phyloP scores from a whole-genome alignment of 2,888 invertebrate genomes.

The Scrobipalpa costella region DNA sequence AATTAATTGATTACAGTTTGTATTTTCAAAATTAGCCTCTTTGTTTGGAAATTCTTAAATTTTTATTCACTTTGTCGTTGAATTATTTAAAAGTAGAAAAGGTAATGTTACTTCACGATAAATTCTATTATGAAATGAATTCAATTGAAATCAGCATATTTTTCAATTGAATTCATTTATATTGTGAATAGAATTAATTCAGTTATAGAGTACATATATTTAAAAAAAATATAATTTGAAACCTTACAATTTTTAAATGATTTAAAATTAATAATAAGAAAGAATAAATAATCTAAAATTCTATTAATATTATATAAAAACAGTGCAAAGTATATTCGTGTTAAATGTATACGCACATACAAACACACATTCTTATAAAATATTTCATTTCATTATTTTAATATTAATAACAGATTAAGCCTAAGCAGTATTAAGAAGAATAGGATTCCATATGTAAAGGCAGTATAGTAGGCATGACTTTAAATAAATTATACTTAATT shows the following conservation, averaged over 20 bases:
- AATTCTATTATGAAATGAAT: no score
- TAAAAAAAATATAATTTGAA: no score
- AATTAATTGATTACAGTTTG: no score
- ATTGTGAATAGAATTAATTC: no score
- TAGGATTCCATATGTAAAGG: conserved; percentile 15
- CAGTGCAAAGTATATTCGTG: conserved; percentile 34
- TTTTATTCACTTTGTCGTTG: no score
- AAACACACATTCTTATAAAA: conserved; percentile 30
- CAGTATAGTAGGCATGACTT: conserved; percentile 2
- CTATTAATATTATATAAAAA: conserved; percentile 16
- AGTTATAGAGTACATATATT: no score
- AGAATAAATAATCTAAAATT: conserved; percentile 1
- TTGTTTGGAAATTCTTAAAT: no score
- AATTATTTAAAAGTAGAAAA: no score
- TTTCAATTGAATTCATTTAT: no score
- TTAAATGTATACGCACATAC: conserved; percentile 30
- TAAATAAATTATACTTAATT: neutral
- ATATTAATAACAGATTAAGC: neutral
- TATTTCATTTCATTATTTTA: conserved; percentile 7
- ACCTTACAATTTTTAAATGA: neutral
- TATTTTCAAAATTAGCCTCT: no score
- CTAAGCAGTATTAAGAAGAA: neutral
- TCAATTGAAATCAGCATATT: no score
- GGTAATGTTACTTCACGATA: no score
- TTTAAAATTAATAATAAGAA: neutral